These are phyloP conservation scores for Acanthaster planci DNA, from an alignment of 35 echinoderm and acorn worm genomes.

Conservation along the genomic window DNA sequence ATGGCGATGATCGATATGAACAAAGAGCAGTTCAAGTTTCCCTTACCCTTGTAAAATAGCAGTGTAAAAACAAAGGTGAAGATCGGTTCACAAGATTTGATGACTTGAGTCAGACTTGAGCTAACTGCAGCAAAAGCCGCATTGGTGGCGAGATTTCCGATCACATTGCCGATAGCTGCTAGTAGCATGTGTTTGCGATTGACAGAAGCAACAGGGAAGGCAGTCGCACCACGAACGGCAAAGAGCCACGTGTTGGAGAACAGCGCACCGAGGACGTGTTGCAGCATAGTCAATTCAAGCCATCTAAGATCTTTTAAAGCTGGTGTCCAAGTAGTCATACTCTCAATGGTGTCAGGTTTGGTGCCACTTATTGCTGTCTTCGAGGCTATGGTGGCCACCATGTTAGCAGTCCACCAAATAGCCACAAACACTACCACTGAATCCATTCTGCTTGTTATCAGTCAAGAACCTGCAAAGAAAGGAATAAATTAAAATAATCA, in stretches of 20 bases:
- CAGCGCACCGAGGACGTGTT: not conserved
- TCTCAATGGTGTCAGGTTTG: not conserved
- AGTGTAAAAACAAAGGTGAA: constrained; percentile 2
- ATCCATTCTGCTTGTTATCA: too few species aligned
- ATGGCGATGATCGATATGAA: not conserved
- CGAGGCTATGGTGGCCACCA: not conserved
- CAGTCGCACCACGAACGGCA: not conserved
- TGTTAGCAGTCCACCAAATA: not conserved
- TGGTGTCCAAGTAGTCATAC: not conserved
- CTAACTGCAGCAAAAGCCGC: not conserved
- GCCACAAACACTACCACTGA: not conserved
- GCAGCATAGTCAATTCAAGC: not conserved
- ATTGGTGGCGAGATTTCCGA: not conserved
- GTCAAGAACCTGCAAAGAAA: too few species aligned
- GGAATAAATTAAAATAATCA: too few species aligned
- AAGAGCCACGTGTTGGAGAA: not conserved
- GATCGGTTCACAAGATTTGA: constrained; percentile 3
- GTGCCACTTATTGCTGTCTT: not conserved
- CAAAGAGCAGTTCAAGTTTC: not conserved
- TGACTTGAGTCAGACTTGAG: constrained; percentile 10
- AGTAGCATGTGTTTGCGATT: not conserved
- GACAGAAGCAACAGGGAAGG: not conserved
- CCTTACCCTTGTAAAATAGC: not conserved
- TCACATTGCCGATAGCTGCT: not conserved
- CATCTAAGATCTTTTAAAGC: not conserved